A percentile compares a stretch with the other conserved stretches of the same genome.
phyloP scores from a whole-genome alignment of 2,113 vertebrate genomes.

The Oncorhynchus mykiss region DNA sequence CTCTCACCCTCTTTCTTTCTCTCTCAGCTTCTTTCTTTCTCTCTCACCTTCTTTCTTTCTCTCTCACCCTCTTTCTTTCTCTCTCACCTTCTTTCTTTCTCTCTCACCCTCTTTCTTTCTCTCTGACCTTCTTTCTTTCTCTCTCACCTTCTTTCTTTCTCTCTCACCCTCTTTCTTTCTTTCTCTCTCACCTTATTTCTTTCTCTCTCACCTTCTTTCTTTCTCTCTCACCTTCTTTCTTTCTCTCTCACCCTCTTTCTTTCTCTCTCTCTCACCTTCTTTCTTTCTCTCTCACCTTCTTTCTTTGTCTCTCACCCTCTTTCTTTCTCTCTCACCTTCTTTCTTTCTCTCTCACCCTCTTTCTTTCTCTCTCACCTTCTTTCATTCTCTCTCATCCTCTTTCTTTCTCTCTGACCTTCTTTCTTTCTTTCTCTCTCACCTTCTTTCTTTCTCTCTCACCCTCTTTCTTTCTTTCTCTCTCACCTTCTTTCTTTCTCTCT shows the following conservation, averaged over 20 bases:
- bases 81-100: neutral
- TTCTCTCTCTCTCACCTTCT: too few relatives aligned
- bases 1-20: too few relatives aligned
- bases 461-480: neutral
- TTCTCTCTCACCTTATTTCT: too few relatives aligned
- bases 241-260: too few relatives aligned
- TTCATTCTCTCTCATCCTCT: neutral
- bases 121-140: neutral
- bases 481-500: constrained; percentile 1
- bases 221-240: too few relatives aligned
- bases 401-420: neutral
- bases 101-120: neutral
- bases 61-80: neutral
- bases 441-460: neutral
- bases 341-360: neutral
- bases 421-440: neutral
- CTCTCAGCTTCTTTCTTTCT: too few relatives aligned
- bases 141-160: neutral
- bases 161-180: too few relatives aligned
- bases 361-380: neutral
- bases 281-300: too few relatives aligned
- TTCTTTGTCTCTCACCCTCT: too few relatives aligned
- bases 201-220: too few relatives aligned
- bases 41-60: too few relatives aligned
- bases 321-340: neutral